Evolutionary conservation across 2,113 vertebrate genomes (phyloP).

Genomic region (Saguinus imperator): DNA sequence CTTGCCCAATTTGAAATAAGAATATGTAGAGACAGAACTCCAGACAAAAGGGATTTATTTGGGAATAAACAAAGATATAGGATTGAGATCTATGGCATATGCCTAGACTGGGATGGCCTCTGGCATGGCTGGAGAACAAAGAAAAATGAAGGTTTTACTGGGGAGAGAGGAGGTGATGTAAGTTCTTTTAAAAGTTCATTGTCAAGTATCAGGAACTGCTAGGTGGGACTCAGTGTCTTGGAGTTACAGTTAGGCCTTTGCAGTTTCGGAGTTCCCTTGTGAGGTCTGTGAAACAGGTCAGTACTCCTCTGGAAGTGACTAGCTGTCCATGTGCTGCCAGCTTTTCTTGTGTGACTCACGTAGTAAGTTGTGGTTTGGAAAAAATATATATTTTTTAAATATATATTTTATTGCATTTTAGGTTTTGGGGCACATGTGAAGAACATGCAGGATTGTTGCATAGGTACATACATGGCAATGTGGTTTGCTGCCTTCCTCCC

Average conservation of each 20-base stretch:
- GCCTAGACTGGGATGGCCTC: not conserved
- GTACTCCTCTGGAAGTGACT: not conserved
- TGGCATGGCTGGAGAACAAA: not conserved
- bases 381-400: no score
- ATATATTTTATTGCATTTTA: no score
- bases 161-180: not conserved
- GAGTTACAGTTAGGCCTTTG: not conserved
- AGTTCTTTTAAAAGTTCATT: not conserved
- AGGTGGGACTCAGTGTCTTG: not conserved
- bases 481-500: no score
- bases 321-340: not conserved
- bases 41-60: not conserved
- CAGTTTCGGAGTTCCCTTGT: accelerated
- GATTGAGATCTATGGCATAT: not conserved
- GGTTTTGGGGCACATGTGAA: no score
- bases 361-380: not conserved
- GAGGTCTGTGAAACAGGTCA: not conserved
- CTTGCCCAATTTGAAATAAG: not conserved
- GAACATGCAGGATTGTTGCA: no score
- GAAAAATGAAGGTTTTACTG: not conserved
- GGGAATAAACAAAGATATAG: not conserved
- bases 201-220: not conserved
- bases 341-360: not conserved
- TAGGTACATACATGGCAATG: no score
- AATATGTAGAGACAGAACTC: not conserved